Evolutionary conservation across 1,140 invertebrate species (phyloP).

Genomic region (Proctacanthus coquilletti): DNA sequence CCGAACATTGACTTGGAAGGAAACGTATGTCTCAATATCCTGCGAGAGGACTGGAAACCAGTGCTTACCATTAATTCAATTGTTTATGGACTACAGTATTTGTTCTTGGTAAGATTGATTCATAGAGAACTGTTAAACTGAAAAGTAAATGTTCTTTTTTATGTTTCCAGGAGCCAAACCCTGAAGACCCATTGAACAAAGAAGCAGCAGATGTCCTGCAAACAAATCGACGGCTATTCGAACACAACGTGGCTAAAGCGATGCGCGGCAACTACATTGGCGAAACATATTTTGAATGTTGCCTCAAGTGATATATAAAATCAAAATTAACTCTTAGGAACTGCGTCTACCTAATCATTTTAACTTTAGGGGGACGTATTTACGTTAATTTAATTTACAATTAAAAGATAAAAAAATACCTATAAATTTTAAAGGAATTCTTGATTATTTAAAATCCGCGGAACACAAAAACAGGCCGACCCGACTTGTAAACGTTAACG

Average conservation of each 20-base stretch:
- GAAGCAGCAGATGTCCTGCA: conserved; percentile 97
- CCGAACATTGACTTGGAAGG: conserved; percentile 92
- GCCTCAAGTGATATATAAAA: conserved; percentile 72
- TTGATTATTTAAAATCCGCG: too few species aligned
- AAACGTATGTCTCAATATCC: conserved; percentile 87
- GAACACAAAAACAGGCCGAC: too few species aligned
- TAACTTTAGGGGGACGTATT: conserved; percentile 13
- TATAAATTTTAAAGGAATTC: too few species aligned
- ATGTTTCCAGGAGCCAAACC: conserved; percentile 78
- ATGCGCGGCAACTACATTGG: conserved; percentile 92
- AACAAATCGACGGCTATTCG: conserved; percentile 84
- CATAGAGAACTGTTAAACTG: not conserved
- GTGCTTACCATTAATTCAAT: conserved; percentile 96
- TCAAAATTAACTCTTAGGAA: conserved; percentile 27
- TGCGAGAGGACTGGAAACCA: conserved; percentile 98
- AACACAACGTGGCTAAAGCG: conserved; percentile 90
- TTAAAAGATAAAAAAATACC: conserved; percentile 10
- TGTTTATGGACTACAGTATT: conserved; percentile 94
- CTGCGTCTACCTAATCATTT: conserved; percentile 12
- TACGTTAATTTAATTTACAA: conserved; percentile 18
- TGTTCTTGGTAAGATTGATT: conserved; percentile 68
- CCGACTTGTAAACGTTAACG: too few species aligned
- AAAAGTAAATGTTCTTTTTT: not conserved
- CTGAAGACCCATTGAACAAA: conserved; percentile 96
- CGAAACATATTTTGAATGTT: conserved; percentile 84